Base-by-base conservation (phyloP, 2,888 invertebrate species). In the Eumerus sabulonum region DNA sequence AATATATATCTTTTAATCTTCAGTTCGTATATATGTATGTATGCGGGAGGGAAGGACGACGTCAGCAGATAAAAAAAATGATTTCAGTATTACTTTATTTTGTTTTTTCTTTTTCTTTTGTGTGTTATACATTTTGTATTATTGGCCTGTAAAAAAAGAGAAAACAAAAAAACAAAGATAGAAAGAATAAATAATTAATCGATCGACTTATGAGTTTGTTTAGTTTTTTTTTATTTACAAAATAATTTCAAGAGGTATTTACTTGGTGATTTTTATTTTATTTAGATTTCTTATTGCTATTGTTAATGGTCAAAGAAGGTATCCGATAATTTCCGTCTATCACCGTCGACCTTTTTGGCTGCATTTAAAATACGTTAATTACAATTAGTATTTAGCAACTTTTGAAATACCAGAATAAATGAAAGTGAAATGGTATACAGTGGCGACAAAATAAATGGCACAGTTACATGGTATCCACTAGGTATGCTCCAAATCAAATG, bases 101-200 rank as follows among this genome's bases (percentile, higher is more conserved):
- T 7, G 72, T 70, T 60, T 81, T 74, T 72, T 63, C 73, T 68
- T 53, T 82, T 73, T 27, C 7, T 27, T 82, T 81, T 82, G 76
- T 81, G 79, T 84, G 77, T 81, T 77, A 82, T 84, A 81, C 68
- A 67, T 71, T 72, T 70, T 67, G 82, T 86, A 87, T 87, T 88
- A 87, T 88, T 88, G 86, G 83, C 88, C 88, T 88, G 77, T n/a
- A n/a, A n/a, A 12, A 85, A 68, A 36, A 56, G 74, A 38, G 79
- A 66, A 45, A 50, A 2, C 38, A 44, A 56, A 40, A 18, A 38
- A 2, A 53, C 53, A 12, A 19, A n/a, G 14, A 18, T 12, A 42
- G 13, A 16, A 54, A 2, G n/a, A n/a, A n/a, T n/a, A n/a, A n/a
- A 44, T 19, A 16, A 11, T 18, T n/a, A 45, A 12, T n/a, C n/a